phyloP scores from a whole-genome alignment of 2,888 invertebrate species.

The Tipula helvola region DNA sequence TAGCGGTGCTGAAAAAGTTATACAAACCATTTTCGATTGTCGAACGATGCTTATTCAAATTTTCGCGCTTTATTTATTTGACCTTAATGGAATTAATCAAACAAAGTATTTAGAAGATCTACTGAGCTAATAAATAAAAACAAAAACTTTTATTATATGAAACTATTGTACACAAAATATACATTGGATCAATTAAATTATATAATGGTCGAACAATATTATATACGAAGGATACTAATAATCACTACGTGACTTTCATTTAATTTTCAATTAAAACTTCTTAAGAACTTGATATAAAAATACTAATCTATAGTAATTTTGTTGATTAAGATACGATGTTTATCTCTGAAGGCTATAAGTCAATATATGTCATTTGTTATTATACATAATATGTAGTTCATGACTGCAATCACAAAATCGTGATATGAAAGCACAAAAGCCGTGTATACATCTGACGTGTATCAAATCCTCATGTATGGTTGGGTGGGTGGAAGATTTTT shows the following conservation, averaged over 20 bases:
- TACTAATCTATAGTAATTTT: background rate
- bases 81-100: too few species aligned
- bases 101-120: too few species aligned
- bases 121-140: too few species aligned
- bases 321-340: background rate
- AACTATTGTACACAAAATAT: too few species aligned
- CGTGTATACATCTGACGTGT: background rate
- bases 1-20: too few species aligned
- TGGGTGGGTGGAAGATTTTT: background rate
- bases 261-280: background rate
- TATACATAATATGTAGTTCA: background rate
- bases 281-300: background rate
- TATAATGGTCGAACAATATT: too few species aligned
- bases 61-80: too few species aligned
- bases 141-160: too few species aligned
- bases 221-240: background rate
- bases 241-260: background rate
- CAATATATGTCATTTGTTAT: background rate
- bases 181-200: too few species aligned
- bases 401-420: background rate
- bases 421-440: background rate
- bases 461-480: background rate
- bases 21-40: too few species aligned
- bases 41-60: too few species aligned
- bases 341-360: background rate